Conservation (phyloP, 2,888 invertebrate species). For the Heliconius ethilla region DNA sequence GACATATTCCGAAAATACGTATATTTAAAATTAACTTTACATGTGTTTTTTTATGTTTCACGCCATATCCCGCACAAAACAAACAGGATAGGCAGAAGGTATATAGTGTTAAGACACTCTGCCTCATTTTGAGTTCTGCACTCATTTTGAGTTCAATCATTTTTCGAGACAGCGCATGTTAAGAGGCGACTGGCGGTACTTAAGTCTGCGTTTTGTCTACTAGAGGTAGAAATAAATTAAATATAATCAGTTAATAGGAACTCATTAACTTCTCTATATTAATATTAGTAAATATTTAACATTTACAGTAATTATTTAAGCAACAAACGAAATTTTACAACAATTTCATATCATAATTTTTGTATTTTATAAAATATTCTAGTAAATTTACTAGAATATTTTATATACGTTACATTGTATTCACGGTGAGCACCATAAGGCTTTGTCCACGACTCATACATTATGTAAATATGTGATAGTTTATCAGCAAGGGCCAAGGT, state of each 20-base stretch:
- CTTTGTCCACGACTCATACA: constrained; percentile 1
- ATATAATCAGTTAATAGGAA: not conserved
- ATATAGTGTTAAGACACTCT: not conserved
- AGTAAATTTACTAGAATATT: too few relatives aligned
- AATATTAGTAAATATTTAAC: too few relatives aligned
- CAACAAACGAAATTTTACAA: not conserved
- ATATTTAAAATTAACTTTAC: too few relatives aligned
- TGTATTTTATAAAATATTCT: not conserved
- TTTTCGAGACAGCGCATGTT: not conserved
- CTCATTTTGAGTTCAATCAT: not conserved
- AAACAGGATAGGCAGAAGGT: not conserved
- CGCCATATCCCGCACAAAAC: not conserved
- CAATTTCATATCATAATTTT: not conserved
- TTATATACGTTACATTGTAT: not conserved
- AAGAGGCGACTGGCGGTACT: not conserved
- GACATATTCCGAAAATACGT: too few relatives aligned
- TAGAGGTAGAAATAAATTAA: not conserved
- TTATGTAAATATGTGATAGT: constrained; percentile 18
- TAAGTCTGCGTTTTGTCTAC: not conserved
- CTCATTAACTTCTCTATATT: too few relatives aligned
- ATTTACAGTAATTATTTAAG: too few relatives aligned
- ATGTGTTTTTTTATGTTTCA: not conserved
- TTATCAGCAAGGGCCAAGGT: constrained; percentile 19
- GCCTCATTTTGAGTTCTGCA: not conserved
- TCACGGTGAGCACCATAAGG: not conserved